These are phyloP conservation scores for Andricus curvator DNA, from an alignment of 2,888 invertebrate species.

Conservation along the genomic window DNA sequence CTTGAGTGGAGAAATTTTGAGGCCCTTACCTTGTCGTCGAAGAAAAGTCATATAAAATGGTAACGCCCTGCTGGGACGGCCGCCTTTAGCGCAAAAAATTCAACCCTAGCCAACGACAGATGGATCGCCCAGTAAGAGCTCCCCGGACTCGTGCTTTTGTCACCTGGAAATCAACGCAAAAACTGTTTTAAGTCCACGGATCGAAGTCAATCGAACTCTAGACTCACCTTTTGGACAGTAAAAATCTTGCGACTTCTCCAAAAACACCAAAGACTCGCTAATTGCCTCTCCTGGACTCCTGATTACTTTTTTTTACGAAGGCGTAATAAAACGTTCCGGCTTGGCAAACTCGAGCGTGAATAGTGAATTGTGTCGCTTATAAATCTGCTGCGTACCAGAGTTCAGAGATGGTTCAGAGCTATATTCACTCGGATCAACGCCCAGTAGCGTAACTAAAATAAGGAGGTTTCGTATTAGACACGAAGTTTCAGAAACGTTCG, in stretches of 20 bases:
- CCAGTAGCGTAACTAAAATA: too few relatives aligned
- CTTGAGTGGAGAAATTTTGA: constrained; percentile 38
- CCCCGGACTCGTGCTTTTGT: constrained; percentile 51
- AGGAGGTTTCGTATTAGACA: too few relatives aligned
- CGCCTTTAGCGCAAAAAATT: constrained; percentile 55
- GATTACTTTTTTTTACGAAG: constrained; percentile 10
- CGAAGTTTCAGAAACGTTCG: too few relatives aligned
- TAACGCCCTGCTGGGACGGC: constrained; percentile 92
- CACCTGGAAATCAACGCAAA: constrained; percentile 5
- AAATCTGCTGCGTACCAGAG: too few relatives aligned
- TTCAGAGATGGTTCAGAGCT: too few relatives aligned
- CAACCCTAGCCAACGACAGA: constrained; percentile 61
- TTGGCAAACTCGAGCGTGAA: too few relatives aligned
- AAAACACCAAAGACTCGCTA: neutral
- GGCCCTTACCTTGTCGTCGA: constrained; percentile 91
- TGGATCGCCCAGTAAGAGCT: constrained; percentile 72
- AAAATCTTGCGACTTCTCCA: neutral
- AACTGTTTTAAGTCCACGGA: neutral
- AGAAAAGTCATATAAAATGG: constrained; percentile 98
- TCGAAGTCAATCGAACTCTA: neutral
- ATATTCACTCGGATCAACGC: too few relatives aligned
- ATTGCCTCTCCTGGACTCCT: neutral
- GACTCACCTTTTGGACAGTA: neutral
- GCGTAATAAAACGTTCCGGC: neutral
- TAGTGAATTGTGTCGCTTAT: too few relatives aligned